Evolutionary conservation across 2,797 vertebrate species (phyloP), one percentile per base, ranked within the genome.

Genomic region (Hydrophis major): DNA sequence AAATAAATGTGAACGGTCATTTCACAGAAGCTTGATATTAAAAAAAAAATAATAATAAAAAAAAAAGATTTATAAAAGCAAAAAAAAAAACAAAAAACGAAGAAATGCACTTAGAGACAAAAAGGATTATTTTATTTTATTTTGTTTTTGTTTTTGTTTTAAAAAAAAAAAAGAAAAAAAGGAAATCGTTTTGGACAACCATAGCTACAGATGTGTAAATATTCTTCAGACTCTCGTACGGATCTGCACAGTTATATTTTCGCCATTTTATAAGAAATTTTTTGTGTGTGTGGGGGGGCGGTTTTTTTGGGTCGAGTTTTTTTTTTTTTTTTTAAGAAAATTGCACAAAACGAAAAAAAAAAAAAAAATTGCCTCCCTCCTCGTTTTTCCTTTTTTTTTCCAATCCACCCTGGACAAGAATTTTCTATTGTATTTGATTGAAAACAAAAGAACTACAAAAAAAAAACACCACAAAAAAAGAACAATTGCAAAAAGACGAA

Each of bases 61-160:
- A 93, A 92, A 90, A 93, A 92, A 88, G 90, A 94, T 92, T 88
- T 92, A 92, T 4, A 89, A 91, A 78, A 91, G 69, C 47, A 50
- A 50, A 50, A 50, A 53, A 92, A 66, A 92, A n/a, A n/a, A n/a
- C n/a, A 92, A 74, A 93, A 94, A 95, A 92, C 93, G 94, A 94
- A 95, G 94, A 95, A 92, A 93, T 94, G 94, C 94, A 95, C 94
- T 95, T 95, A 92, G 14, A 86, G 6, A 50, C 47, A 53, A 78
- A 90, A 66, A 88, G 55, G 63, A 63, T 93, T 2, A 42, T 42
- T 42, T 42, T 42, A n/a, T n/a, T n/a, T n/a, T n/a, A n/a, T n/a
- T n/a, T n/a, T n/a, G n/a, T n/a, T n/a, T 42, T 42, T 42, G 37
- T 42, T 42, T 50, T 25, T 50, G 47, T 50, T 50, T 53, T 10